Base-by-base conservation (phyloP, 2,113 vertebrate genomes). In the Aythya baeri region DNA sequence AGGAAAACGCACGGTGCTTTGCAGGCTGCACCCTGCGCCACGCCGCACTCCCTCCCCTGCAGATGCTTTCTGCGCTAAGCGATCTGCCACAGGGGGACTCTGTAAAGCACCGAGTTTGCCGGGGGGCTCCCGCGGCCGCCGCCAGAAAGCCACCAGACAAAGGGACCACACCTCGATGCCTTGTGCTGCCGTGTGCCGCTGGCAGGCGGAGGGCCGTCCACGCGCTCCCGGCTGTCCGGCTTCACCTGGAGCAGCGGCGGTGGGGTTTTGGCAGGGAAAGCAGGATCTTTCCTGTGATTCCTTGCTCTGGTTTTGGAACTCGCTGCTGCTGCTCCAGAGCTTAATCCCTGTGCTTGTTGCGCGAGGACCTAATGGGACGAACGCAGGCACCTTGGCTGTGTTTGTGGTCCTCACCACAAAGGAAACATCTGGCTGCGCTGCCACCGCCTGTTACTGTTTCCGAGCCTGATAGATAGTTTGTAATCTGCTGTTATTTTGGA, bases 71-170 rank as follows among this genome's bases (percentile, higher is more conserved):
- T 65, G 72, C 38, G n/a, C 41, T 66, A 83, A 67, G 61, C 21
- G 73, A 32, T 46, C 86, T 81, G 88, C 92, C 91, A 59, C 91
- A 83, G 83, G 83, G 68, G 76, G 63, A 94, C 92, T 93, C 83
- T 83, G 71, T 44, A 44, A 83, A 93, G 82, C 67, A 34, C 8
- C 0, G 82, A 83, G 36, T 81, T 91, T 67, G 87, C 52, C 4
- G 71, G 74, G 63, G 74, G 81, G 31, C 66, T 95, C 66, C 81
- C 26, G 74, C 66, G 7, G 54, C 83, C 1, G 2, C 61, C 3
- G 17, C 81, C 3, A 1, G 76, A 74, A 74, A 92, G 76, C 80
- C 80, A 59, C 34, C 76, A 93, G 82, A 95, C 90, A 96, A 93
- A 97, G 81, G 57, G 76, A 92, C 88, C 92, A 65, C 92, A 71